Base-by-base conservation (phyloP, 2,113 vertebrate genomes). In the Anthoscopus minutus region DNA sequence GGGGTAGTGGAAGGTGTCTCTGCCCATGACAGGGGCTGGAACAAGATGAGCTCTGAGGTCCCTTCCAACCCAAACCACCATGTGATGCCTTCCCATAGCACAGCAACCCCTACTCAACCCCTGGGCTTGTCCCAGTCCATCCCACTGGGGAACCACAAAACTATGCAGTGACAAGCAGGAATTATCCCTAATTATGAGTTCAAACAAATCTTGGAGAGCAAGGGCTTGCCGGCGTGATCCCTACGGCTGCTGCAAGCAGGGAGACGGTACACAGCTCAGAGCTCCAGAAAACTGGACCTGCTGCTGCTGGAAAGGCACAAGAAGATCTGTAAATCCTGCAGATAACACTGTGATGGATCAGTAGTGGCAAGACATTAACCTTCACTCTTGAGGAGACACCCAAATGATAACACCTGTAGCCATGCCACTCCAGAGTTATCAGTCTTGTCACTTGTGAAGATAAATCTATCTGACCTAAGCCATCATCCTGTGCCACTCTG, bases 361-460 rank as follows among this genome's bases (percentile, higher is more conserved):
- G 96, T 40, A 92, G 91, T 88, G 93, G 92, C 85, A 93, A 88
- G 87, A 87, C 94, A 96, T 96, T 96, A 96, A 96, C 94, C 96
- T 96, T 96, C 96, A 96, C 89, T 96, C 95, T 90, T 81, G 92
- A 97, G 90, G 79, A 96, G 95, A 90, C 92, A 95, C 79, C 85
- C 93, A 92, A 96, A 96, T 95, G 94, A 95, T 96, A 97, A 94
- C 93, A 96, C 94, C 94, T 92, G 89, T 95, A 96, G 89, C 89
- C 89, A 88, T 1, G 64, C 85, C 92, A 81, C 67, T 89, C 87
- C 79, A 66, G 62, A 92, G 85, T 89, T 95, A 96, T 91, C 92
- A 54, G 74, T 92, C 92, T 91, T 95, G 95, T 95, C 78, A 86
- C 42, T 78, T 6, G 8, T 21, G 58, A 88, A 91, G 89, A 94